These are phyloP conservation scores for Ectobius pallidus DNA, from an alignment of 2,888 invertebrate species.

Conservation along the genomic window DNA sequence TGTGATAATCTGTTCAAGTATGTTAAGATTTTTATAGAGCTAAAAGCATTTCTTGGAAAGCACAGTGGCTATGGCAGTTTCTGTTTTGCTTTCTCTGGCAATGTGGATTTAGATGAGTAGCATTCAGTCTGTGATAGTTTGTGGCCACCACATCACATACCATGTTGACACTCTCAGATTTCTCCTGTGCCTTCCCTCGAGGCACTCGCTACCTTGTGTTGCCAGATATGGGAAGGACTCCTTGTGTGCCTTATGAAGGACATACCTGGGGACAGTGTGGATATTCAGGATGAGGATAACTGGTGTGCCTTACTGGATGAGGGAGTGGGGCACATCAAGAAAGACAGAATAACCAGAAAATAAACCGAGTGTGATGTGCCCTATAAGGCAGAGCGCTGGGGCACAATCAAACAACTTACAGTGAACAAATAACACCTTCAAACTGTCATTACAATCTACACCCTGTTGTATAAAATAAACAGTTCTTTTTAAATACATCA, in stretches of 20 bases:
- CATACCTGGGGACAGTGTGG: not conserved
- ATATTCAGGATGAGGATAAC: not conserved
- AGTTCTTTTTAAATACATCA: slow-evolving; percentile 17
- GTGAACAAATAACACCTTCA: not conserved
- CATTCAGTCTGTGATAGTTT: slow-evolving; percentile 5
- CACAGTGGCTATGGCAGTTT: too few species aligned
- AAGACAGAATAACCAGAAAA: not conserved
- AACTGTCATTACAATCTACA: not conserved
- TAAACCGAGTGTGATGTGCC: not conserved
- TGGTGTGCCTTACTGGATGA: slow-evolving; percentile 22
- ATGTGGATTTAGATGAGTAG: not conserved
- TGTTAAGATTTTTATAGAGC: too few species aligned
- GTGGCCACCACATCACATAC: slow-evolving; percentile 4
- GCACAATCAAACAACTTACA: not conserved
- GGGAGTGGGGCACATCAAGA: slow-evolving; percentile 2
- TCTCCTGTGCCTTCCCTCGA: slow-evolving; percentile 14
- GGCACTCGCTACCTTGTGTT: slow-evolving; percentile 1
- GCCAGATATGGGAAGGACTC: not conserved
- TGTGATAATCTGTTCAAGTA: too few species aligned
- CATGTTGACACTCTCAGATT: slow-evolving; percentile 6
- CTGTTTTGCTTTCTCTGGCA: too few species aligned
- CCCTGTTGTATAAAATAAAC: slow-evolving; percentile 13
- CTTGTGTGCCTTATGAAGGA: slow-evolving; percentile 17
- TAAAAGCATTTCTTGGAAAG: too few species aligned
- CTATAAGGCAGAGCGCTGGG: not conserved